Conservation (phyloP, 2,797 vertebrate genomes). For the Chromis chromis region DNA sequence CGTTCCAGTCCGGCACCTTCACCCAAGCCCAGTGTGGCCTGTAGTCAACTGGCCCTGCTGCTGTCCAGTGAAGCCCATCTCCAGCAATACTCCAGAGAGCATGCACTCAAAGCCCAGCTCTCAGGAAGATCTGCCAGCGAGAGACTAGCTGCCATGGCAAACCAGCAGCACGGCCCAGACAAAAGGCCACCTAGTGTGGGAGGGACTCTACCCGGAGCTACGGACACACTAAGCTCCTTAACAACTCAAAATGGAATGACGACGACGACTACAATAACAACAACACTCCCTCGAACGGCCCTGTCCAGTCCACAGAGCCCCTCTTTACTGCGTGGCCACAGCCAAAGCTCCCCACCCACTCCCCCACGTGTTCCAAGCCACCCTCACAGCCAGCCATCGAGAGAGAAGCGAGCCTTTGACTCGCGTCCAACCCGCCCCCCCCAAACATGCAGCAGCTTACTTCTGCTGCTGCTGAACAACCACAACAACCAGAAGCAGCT, state of each 20-base stretch:
- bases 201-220: slow-evolving; percentile 80
- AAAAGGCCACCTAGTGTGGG: slow-evolving; percentile 87
- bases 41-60: slow-evolving; percentile 96
- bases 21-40: slow-evolving; percentile 96
- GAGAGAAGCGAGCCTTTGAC: slow-evolving; percentile 90
- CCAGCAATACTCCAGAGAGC: slow-evolving; percentile 98
- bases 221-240: slow-evolving; percentile 88
- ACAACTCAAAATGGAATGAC: slow-evolving; percentile 87
- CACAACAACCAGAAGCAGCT: slow-evolving; percentile 91
- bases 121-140: slow-evolving; percentile 95
- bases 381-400: slow-evolving; percentile 79
- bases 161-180: slow-evolving; percentile 87
- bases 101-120: slow-evolving; percentile 95
- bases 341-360: slow-evolving; percentile 78
- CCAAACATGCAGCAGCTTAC: slow-evolving; percentile 94
- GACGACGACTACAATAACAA: slow-evolving; percentile 58
- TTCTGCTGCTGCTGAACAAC: slow-evolving; percentile 96
- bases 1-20: slow-evolving; percentile 95
- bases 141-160: slow-evolving; percentile 96
- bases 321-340: slow-evolving; percentile 83
- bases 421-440: slow-evolving; percentile 87
- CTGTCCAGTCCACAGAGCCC: slow-evolving; percentile 84
- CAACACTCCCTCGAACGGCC: slow-evolving; percentile 82
- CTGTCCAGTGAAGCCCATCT: slow-evolving; percentile 98
- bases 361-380: slow-evolving; percentile 72